Evolutionary conservation across 2,113 vertebrate species (phyloP), one percentile per base, ranked within the genome.

Genomic region (Chloropsis cyanopogon): DNA sequence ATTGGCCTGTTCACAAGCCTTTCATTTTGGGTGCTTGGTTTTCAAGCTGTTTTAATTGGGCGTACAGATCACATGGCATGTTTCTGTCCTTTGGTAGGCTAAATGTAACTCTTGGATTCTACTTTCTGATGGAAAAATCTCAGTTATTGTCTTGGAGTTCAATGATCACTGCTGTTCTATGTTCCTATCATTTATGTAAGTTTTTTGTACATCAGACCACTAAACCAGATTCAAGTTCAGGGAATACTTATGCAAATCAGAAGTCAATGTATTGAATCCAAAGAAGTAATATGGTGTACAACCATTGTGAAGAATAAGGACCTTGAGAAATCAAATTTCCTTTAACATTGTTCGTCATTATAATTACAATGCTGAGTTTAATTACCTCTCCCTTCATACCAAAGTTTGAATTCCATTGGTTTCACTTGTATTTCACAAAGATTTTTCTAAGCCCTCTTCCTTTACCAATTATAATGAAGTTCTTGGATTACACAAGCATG

Each of bases 1-100:
- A 87, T 90, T 95, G 85, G 80, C 91, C 78, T 95, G 86, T 90
- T 93, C 90, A 80, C 53, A 95, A 93, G 72, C 86, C 81, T 94
- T 94, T 95, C 52, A 82, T 68, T 96, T 68, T 60, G 41, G 82
- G 56, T 94, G 78, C 60, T 92, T 77, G 28, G 64, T 90, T 91
- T 86, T 88, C 90, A 91, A 93, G 89, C 85, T 59, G 41, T 76
- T 94, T 88, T 92, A 94, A 84, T 33, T 94, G 92, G 77, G 71
- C 0, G 0, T 42, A 63, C 52, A 88, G 60, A 69, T 81, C 89
- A 90, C 56, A 41, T 88, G 90, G 20, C 33, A 47, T 54, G 39
- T 56, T 50, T 80, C 85, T 88, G 47, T 69, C 50, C 61, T 86
- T 82, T 81, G 73, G 83, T 73, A 78, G 80, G 56, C 28, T 75